Conservation (phyloP, 2,888 invertebrate species). For the Phaedon cochleariae region DNA sequence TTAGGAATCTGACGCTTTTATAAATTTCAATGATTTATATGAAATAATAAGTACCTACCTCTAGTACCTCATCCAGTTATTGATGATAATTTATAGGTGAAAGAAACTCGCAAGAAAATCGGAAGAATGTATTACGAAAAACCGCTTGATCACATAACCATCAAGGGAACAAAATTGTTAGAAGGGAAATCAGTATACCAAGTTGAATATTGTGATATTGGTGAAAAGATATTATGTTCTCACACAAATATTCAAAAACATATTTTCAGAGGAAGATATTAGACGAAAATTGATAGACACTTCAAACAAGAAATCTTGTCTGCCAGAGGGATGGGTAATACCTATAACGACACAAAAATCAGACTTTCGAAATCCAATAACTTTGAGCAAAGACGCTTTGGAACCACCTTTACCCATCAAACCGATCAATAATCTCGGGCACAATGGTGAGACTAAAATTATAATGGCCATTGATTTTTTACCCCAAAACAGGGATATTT, state of each 20-base stretch:
- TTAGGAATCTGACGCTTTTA: background rate
- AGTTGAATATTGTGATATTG: conserved; percentile 47
- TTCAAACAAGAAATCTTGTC: conserved; percentile 24
- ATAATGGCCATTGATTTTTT: too few relatives aligned
- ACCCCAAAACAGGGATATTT: too few relatives aligned
- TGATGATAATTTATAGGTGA: too few relatives aligned
- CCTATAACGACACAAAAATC: conserved; percentile 45
- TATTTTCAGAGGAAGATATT: conserved; percentile 43
- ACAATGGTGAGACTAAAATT: conserved; percentile 41
- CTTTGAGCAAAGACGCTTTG: conserved; percentile 34
- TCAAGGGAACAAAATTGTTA: conserved; percentile 38
- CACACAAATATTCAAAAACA: background rate
- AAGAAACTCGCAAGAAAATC: conserved; percentile 37
- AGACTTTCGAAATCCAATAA: conserved; percentile 41
- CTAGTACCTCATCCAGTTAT: too few relatives aligned
- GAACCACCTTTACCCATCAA: conserved; percentile 33
- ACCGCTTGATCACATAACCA: conserved; percentile 39
- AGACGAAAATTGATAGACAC: conserved; percentile 33
- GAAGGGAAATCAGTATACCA: conserved; percentile 46
- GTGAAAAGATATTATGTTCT: conserved; percentile 25
- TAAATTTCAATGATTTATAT: too few relatives aligned
- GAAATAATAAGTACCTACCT: background rate
- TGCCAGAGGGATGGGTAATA: conserved; percentile 43
- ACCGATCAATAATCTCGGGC: conserved; percentile 37
- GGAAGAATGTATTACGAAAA: conserved; percentile 40